These are phyloP conservation scores for Melanotus villosus DNA, from an alignment of 2,888 invertebrate species.

Conservation along the genomic window DNA sequence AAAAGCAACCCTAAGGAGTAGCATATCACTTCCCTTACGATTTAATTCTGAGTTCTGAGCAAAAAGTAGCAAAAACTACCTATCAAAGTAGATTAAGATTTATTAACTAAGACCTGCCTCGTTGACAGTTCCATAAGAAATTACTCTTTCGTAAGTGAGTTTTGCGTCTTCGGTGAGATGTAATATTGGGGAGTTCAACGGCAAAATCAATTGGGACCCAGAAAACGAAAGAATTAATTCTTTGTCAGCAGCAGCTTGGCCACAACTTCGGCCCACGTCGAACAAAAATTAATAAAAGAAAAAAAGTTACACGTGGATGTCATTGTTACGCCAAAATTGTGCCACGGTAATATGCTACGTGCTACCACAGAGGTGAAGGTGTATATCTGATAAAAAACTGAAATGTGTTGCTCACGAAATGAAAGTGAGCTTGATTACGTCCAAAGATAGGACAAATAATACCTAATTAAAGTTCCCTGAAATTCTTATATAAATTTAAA, in stretches of 20 bases:
- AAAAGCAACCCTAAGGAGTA: conserved; percentile 13
- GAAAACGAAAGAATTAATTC: conserved; percentile 33
- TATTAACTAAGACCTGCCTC: conserved; percentile 43
- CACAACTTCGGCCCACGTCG: conserved; percentile 20
- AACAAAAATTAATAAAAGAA: conserved; percentile 31
- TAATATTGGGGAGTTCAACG: conserved; percentile 32
- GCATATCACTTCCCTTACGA: conserved; percentile 20
- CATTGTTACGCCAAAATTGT: conserved; percentile 24
- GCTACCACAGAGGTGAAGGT: not conserved
- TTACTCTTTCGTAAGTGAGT: conserved; percentile 41
- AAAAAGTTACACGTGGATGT: conserved; percentile 27
- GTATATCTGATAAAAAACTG: not conserved
- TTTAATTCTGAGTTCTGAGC: conserved; percentile 34
- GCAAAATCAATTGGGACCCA: conserved; percentile 35
- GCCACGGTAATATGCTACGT: conserved; percentile 19
- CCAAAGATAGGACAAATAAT: too few species aligned
- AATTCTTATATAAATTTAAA: too few species aligned
- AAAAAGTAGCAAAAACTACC: conserved; percentile 36
- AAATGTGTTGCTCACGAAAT: not conserved
- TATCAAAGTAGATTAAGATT: conserved; percentile 43
- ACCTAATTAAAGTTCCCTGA: too few species aligned
- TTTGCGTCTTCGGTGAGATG: conserved; percentile 28
- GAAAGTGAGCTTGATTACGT: too few species aligned
- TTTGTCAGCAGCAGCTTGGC: conserved; percentile 32
- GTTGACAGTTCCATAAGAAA: conserved; percentile 46